Base-by-base conservation (phyloP, 2,888 invertebrate genomes). In the Ophion slaviceki region DNA sequence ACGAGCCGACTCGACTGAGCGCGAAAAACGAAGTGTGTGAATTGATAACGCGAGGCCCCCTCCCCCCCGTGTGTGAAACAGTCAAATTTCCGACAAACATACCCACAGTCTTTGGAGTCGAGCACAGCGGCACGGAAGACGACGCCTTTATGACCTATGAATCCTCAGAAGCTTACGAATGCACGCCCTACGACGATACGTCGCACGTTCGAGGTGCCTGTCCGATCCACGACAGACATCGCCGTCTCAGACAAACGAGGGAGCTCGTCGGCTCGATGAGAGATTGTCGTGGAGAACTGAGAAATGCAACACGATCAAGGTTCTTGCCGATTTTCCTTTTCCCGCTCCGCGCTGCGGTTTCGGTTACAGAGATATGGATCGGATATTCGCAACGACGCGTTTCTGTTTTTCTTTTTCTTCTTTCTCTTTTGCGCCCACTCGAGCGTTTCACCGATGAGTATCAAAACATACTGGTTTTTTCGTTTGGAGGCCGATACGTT, bases 201-300 rank as follows among this genome's bases (percentile, higher is more conserved):
- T 87, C 89, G 79, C 90, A 89, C 88, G 89, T 89, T 90, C 91
- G 90, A 92, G 90, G 90, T 89, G 92, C 90, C 89, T 91, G 91
- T 90, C 87, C 91, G 89, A 89, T 91, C 88, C 90, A 91, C 87
- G 92, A 92, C 88, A 91, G 86, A 89, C 93, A 92, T 89, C 91
- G 92, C 86, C 89, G 90, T 91, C 91, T 93, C 86, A 89, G 82
- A 87, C 92, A 92, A 89, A 90, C 90, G 84, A 92, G 91, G 92
- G 91, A 92, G 92, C 90, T 92, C 91, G 91, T 88, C 85, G 88
- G 53, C 17, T 53, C 87, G 87, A 80, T 89, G 86, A 90, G 87
- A 86, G 90, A 92, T 84, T 89, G 87, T 82, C 89, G 87, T 87
- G 87, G 83, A 86, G 83, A 80, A 77, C 80, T 77, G 53, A 89